Base-by-base conservation (phyloP, 2,888 invertebrate genomes). In the Byasa hedistus region DNA sequence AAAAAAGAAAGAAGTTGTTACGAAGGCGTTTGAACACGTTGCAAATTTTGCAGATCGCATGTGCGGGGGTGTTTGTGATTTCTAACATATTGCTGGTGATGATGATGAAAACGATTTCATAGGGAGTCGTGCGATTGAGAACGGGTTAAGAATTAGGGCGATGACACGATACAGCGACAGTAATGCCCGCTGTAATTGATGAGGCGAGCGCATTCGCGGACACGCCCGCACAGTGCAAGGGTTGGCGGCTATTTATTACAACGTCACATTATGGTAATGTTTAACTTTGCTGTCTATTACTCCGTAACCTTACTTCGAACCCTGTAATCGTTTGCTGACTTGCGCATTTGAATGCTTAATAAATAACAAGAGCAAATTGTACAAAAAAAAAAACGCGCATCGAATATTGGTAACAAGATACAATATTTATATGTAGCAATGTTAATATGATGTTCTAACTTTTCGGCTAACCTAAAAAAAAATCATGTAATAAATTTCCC, bases 181-280 rank as follows among this genome's bases (percentile, higher is more conserved):
- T 70, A 70, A 70, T 71, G 61, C 70, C 64, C 27, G 54, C 21
- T 44, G 52, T 65, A 65, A 68, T 72, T 69, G 71, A 71, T 71
- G 69, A 72, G 71, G 70, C 64, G 52, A 58, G 57, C 55, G 66
- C 61, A 71, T 72, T 71, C 71, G 60, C 68, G 64, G 68, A 64
- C 73, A 75, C 72, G 74, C 69, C 71, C 70, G 39, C 56, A 65
- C 69, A 71, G 23, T 39, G 58, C 64, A 36, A 64, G 64, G 64
- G 64, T 64, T 52, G 8, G 22, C 12, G 24, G 22, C 62, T 19
- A 72, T 71, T 69, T 69, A 69, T 72, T 59, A 62, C 57, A 60
- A 39, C 64, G 70, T 69, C 72, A 67, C 57, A 54, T 54, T 54
- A 68, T 51, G 55, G 54, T 51, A 48, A 59, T 39, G 48, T 22